Base-by-base conservation (phyloP, 2,888 invertebrate genomes). In the Callinectes sapidus region DNA sequence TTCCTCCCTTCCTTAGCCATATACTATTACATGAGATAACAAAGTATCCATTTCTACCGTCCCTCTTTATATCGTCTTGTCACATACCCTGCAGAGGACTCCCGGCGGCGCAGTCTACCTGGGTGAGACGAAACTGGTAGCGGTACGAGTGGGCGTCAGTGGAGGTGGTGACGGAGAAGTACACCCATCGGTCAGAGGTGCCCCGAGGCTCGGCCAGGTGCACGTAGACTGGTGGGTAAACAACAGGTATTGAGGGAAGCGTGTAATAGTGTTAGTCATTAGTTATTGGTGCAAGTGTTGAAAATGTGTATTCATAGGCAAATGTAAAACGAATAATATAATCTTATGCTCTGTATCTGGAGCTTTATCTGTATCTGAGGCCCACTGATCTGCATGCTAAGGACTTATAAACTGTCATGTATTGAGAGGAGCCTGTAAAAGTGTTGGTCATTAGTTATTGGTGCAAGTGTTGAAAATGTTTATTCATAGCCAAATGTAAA, bases 111-210 rank as follows among this genome's bases (percentile, higher is more conserved):
- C 92, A 92, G 14, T 81, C 32, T 48, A 92, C 87, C 35, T 92
- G 92, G 32, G 87, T 92, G 86, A 92, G 66, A 87, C 92, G 86
- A 32, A 92, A 90, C 10, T 90, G 85, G 54, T 87, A 92, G 89
- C 92, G 89, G 48, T 92, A 92, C 32, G 18, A 23, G 39, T 66
- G 90, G 8, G 48, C 28, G 23, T 28, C 28, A 61, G 54, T 42
- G n/a, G 23, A n/a, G 28, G 92, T 90, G 13, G n/a, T 66, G 48
- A 90, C 90, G 18, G 39, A 23, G 48, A 92, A 90, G 54, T 90
- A 90, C 90, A 92, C 87, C 92, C 92, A 92, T n/a, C 91, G 54
- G 10, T n/a, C 66, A 2, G 81, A 39, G 35, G n/a, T 55, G 14
- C 71, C 91, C 87, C 10, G 10, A 81, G 39, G 32, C 16, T 48